These are phyloP conservation scores for Botrylloides violaceus DNA, from an alignment of 23 tunicate genomes.

Conservation along the genomic window DNA sequence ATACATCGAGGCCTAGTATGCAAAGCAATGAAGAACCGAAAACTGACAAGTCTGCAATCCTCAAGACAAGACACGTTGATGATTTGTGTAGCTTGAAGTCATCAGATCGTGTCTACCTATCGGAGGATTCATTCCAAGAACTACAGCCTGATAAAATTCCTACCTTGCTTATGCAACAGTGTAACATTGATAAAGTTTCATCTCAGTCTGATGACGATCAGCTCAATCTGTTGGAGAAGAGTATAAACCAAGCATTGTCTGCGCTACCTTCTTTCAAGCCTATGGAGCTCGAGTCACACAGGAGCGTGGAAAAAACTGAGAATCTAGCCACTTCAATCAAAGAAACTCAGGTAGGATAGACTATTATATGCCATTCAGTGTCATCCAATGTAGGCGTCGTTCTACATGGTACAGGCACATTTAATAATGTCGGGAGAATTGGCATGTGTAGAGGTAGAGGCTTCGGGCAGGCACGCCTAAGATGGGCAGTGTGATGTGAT, in stretches of 20 bases:
- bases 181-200: neutral
- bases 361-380: too few species aligned
- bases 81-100: neutral
- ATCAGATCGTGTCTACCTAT: neutral
- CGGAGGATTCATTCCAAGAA: slow-evolving; percentile 1
- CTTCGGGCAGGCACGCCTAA: too few species aligned
- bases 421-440: too few species aligned
- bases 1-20: slow-evolving; percentile 16
- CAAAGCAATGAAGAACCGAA: neutral
- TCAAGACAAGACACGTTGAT: neutral
- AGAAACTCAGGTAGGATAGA: neutral
- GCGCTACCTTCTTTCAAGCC: slow-evolving; percentile 1
- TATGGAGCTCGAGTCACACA: neutral
- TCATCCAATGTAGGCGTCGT: too few species aligned
- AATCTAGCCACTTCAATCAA: neutral
- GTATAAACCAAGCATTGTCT: neutral
- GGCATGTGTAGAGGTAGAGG: too few species aligned
- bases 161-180: neutral
- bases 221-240: neutral
- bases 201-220: neutral
- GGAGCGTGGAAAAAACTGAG: neutral
- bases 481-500: too few species aligned
- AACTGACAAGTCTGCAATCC: neutral
- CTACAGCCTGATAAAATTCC: neutral
- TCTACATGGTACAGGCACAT: too few species aligned